Evolutionary conservation across 1,140 invertebrate species (phyloP).

Genomic region (Hylaeus volcanicus): DNA sequence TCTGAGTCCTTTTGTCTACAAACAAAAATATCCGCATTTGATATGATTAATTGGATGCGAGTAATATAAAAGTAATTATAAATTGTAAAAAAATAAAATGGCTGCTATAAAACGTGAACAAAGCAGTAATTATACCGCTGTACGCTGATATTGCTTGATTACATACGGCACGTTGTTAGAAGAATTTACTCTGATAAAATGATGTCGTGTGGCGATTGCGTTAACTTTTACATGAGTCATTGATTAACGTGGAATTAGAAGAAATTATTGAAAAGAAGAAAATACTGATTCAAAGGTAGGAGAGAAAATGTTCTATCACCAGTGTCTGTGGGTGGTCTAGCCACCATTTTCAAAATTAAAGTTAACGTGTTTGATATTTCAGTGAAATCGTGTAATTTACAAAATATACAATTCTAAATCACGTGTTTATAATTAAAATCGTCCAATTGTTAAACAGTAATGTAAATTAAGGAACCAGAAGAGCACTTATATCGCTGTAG

Average conservation of each 20-base stretch:
- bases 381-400: constrained; percentile 19
- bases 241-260: constrained; percentile 23
- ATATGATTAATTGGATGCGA: background rate
- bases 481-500: constrained; percentile 43
- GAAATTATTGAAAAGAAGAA: constrained; percentile 32
- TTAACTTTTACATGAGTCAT: constrained; percentile 41
- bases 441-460: constrained; percentile 67
- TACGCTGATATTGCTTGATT: constrained; percentile 47
- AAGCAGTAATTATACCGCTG: constrained; percentile 25
- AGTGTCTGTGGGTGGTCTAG: constrained; percentile 49
- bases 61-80: constrained; percentile 1
- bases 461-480: constrained; percentile 55
- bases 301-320: constrained; percentile 38
- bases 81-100: constrained; percentile 32
- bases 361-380: constrained; percentile 27
- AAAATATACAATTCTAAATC: constrained; percentile 23
- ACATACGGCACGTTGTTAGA: constrained; percentile 45
- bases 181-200: constrained; percentile 43
- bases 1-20: background rate
- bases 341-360: constrained; percentile 25
- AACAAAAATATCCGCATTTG: background rate
- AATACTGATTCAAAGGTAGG: constrained; percentile 39
- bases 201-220: constrained; percentile 16
- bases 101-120: constrained; percentile 7
- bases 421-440: constrained; percentile 56